Base-by-base conservation (phyloP, 2,797 vertebrate genomes). In the Diplodus sargus region DNA sequence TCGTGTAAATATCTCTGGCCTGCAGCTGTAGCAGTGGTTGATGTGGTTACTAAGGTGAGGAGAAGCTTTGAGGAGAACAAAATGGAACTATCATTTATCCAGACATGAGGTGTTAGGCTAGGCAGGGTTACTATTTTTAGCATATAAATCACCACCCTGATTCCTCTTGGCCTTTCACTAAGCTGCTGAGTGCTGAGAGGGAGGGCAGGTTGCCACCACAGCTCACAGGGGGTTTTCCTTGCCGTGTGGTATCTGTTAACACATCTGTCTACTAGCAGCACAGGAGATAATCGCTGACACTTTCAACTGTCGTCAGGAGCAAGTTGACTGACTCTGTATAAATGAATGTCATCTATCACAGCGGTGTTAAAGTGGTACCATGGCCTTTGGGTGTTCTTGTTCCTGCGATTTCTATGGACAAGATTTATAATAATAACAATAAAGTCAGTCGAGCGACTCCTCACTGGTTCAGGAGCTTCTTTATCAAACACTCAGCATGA, bases 131-230 rank as follows among this genome's bases (percentile, higher is more conserved):
- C 92, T 93, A 94, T 93, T 89, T 91, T 93, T 93, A 93, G 90
- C 67, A 1, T 76, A 82, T 84, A 92, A 92, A 92, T 92, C 92
- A 89, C 79, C 87, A 83, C 82, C 82, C 88, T 86, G 87, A 89
- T 90, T 92, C 85, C 88, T 89, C 86, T 85, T 93, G 92, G 89
- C 92, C 92, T 92, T 92, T 93, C 79, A 84, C 88, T 94, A 92
- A 93, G 92, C 90, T 91, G 87, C 83, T 86, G 83, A 91, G 82
- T 89, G 80, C 87, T 89, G 85, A 68, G 86, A 82, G 83, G 85
- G 86, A 79, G 87, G 84, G 82, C 79, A 87, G 87, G 90, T 87
- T 86, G 86, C 87, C 82, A 78, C 82, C 69, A 72, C 73, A 64
- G 79, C 90, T 90, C 83, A 83, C 73, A 58, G 71, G 90, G 89